Evolutionary conservation across 1,140 invertebrate genomes (phyloP).

Genomic region (Pseudomyrmex flavicornis): DNA sequence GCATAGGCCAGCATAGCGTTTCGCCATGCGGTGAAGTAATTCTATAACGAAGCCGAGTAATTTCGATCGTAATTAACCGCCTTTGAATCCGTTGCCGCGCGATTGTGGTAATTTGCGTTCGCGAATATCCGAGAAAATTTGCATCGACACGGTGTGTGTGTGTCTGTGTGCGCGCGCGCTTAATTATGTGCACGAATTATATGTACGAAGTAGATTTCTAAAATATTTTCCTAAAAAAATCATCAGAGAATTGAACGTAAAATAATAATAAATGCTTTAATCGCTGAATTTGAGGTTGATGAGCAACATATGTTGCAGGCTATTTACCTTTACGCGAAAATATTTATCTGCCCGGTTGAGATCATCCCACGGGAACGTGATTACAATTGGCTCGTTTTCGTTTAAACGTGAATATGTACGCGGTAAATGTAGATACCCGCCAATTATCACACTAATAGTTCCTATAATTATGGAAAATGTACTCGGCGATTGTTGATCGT

Average conservation of each 20-base stretch:
- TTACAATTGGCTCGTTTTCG: neutral
- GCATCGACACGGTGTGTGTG: neutral
- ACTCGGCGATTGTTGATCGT: conserved; percentile 24
- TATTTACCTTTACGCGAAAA: neutral
- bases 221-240: conserved; percentile 4
- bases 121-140: conserved; percentile 11
- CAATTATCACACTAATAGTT: conserved; percentile 24
- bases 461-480: conserved; percentile 32
- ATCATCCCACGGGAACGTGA: neutral
- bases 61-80: conserved; percentile 62
- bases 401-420: neutral
- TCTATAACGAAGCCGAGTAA: conserved; percentile 56
- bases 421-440: neutral
- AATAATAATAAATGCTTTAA: neutral
- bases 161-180: no score
- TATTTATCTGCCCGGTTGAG: neutral
- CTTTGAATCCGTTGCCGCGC: conserved; percentile 25
- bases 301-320: neutral
- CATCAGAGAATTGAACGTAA: neutral
- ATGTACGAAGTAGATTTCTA: neutral
- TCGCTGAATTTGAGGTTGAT: neutral
- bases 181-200: no score
- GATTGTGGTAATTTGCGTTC: conserved; percentile 22
- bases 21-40: conserved; percentile 44
- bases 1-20: conserved; percentile 29